Conservation (phyloP, 2,113 vertebrate species). For the Nesoenas mayeri region DNA sequence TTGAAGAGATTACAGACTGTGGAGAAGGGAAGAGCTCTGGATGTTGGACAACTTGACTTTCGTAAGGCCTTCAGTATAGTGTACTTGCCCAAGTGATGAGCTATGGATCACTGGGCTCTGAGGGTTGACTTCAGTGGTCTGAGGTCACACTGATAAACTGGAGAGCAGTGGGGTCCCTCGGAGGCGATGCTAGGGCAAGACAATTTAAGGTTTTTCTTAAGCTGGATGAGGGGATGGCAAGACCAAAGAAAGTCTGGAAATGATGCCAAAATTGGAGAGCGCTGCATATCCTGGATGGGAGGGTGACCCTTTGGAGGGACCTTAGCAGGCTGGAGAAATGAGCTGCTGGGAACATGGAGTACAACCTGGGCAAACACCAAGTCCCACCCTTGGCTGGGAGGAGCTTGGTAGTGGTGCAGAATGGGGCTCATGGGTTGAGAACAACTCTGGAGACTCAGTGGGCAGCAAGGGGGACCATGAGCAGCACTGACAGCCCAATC, state of each 20-base stretch:
- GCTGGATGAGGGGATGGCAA: background rate
- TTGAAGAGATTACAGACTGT: background rate
- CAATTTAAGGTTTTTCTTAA: background rate
- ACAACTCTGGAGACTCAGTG: background rate
- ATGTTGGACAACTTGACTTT: background rate
- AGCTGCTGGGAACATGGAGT: background rate
- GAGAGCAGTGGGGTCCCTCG: too few species aligned
- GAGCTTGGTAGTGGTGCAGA: background rate
- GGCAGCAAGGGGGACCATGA: background rate
- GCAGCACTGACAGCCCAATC: background rate
- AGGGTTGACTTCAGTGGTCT: background rate
- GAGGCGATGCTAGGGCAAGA: background rate
- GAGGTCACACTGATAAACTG: background rate
- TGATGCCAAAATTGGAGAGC: accelerated
- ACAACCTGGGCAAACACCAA: background rate
- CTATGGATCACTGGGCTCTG: background rate
- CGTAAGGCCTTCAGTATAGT: background rate
- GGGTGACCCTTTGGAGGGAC: background rate
- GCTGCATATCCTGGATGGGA: too few species aligned
- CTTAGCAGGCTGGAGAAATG: background rate
- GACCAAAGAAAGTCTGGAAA: background rate
- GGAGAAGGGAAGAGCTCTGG: background rate
- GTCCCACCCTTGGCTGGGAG: background rate
- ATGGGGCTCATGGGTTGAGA: background rate
- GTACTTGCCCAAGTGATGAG: background rate